phyloP scores from a whole-genome alignment of 2,797 vertebrate genomes.

The Cyprinella venusta region DNA sequence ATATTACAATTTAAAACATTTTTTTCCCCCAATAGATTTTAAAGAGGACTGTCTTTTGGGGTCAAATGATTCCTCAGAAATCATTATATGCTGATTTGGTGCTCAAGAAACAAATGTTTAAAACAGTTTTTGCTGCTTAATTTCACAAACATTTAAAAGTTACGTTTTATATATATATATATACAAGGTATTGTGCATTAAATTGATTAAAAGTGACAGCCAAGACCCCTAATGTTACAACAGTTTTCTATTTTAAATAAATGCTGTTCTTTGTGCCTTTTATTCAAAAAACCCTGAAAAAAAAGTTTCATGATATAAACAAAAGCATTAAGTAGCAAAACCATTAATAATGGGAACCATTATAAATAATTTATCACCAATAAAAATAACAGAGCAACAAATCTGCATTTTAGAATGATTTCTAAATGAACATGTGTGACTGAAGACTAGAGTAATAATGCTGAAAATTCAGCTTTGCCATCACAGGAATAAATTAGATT shows the following conservation, averaged over 20 bases:
- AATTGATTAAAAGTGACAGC: neutral
- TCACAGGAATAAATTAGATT: neutral
- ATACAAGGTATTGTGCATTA: neutral
- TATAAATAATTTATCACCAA: neutral
- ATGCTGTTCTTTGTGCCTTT: neutral
- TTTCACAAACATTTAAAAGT: no score
- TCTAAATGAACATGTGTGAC: neutral
- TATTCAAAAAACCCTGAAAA: neutral
- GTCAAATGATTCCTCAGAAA: neutral
- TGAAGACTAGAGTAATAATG: no score
- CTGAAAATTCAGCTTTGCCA: neutral
- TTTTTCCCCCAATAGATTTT: no score
- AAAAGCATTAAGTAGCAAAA: neutral
- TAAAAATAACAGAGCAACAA: fast-evolving
- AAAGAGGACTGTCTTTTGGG: neutral
- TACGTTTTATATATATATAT: no score
- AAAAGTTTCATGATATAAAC: neutral
- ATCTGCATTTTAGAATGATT: neutral
- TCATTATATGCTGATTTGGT: neutral
- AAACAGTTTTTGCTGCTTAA: no score
- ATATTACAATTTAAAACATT: no score
- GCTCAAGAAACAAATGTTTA: no score
- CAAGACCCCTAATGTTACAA: neutral
- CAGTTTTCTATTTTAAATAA: no score
- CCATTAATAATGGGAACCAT: no score